Evolutionary conservation across 2,797 vertebrate genomes (phyloP).

Genomic region (Trichosurus vulpecula): DNA sequence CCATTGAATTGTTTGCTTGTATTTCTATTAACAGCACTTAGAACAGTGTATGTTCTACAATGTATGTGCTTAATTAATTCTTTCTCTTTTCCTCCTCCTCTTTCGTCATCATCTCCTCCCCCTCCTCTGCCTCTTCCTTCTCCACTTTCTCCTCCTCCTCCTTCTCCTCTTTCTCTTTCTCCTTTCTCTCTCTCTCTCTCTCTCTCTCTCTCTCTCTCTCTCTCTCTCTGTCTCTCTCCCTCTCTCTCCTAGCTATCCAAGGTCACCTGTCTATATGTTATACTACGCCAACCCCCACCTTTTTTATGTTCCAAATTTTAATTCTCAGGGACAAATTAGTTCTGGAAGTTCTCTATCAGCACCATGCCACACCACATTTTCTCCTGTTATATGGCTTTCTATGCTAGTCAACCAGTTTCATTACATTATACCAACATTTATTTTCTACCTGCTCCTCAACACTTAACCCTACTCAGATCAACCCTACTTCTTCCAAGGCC

Average conservation of each 20-base stretch:
- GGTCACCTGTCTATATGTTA: not conserved
- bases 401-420: not conserved
- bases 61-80: not conserved
- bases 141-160: too few species aligned
- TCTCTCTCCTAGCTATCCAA: not conserved
- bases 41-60: not conserved
- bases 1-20: not conserved
- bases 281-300: not conserved
- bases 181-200: too few species aligned
- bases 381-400: not conserved
- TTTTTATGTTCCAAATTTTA: not conserved
- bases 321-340: not conserved
- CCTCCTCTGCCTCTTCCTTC: too few species aligned
- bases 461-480: not conserved
- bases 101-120: too few species aligned
- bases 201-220: too few species aligned
- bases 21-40: not conserved
- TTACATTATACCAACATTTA: not conserved
- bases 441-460: not conserved
- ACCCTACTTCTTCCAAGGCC: not conserved
- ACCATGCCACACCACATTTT: not conserved
- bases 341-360: not conserved
- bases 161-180: too few species aligned
- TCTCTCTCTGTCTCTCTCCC: not conserved
- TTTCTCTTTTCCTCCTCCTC: too few species aligned